Conservation (phyloP, 2,113 vertebrate species). For the Chloroceryle aenea region DNA sequence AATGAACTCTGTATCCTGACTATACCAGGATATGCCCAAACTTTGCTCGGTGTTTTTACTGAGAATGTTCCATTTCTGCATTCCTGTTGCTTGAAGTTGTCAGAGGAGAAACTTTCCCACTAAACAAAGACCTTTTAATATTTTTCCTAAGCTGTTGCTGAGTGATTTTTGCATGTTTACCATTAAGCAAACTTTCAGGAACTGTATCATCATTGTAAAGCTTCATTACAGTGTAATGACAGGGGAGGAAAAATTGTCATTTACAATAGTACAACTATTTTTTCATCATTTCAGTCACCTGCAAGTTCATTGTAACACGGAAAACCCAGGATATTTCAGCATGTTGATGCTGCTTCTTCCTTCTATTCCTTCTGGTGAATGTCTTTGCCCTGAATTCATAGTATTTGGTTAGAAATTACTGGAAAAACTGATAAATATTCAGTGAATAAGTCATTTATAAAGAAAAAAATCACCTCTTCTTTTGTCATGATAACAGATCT, state of each 20-base stretch:
- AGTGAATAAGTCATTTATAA: neutral
- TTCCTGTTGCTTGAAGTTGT: slow-evolving; percentile 65
- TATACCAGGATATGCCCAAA: neutral
- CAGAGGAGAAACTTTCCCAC: slow-evolving; percentile 52
- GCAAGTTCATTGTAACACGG: neutral
- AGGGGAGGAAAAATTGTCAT: neutral
- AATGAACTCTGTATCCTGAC: neutral
- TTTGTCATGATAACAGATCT: neutral
- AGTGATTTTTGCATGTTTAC: slow-evolving; percentile 44
- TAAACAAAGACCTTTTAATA: slow-evolving; percentile 64
- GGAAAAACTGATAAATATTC: neutral
- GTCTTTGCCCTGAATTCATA: neutral
- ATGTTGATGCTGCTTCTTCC: neutral
- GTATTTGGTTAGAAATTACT: neutral
- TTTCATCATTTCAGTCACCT: slow-evolving; percentile 5
- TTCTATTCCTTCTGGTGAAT: neutral
- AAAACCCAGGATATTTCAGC: neutral
- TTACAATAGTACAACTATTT: neutral
- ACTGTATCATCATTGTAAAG: neutral
- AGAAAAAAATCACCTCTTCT: neutral
- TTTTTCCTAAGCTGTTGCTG: slow-evolving; percentile 35
- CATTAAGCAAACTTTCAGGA: neutral
- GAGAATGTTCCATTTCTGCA: slow-evolving; percentile 32
- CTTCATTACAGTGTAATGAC: neutral
- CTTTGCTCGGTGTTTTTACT: slow-evolving; percentile 9